These are phyloP conservation scores for Procavia capensis DNA, from an alignment of 2,113 vertebrate genomes.

Conservation along the genomic window DNA sequence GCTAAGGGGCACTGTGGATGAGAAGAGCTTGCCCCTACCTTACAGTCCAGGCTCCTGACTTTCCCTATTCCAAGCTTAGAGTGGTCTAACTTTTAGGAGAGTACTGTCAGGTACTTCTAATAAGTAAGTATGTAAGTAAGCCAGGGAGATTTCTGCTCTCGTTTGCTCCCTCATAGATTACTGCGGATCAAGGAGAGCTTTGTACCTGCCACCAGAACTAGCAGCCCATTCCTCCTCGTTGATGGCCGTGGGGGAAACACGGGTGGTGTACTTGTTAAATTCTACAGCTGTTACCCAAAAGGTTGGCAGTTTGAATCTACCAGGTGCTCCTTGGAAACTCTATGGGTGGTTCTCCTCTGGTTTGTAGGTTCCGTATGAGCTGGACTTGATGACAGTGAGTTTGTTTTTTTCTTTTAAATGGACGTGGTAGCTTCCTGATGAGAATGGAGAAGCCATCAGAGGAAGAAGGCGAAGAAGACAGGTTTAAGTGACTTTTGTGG, in stretches of 20 bases:
- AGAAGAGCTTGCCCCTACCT: not conserved
- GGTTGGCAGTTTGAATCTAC: too few relatives aligned
- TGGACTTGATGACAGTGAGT: too few relatives aligned
- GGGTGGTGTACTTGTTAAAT: too few relatives aligned
- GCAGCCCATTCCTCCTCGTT: not conserved
- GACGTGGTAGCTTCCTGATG: not conserved
- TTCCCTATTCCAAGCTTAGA: not conserved
- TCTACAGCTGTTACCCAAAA: too few relatives aligned
- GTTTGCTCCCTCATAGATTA: accelerated
- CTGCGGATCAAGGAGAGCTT: accelerated
- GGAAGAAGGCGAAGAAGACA: too few relatives aligned
- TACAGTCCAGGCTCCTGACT: not conserved
- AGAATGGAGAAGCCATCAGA: not conserved
- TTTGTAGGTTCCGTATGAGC: too few relatives aligned
- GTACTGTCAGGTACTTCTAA: not conserved
- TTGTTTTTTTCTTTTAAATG: too few relatives aligned
- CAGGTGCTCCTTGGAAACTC: too few relatives aligned
- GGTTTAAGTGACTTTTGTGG: too few relatives aligned
- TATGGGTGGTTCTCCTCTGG: too few relatives aligned
- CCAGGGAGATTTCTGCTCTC: not conserved
- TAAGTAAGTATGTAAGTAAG: not conserved
- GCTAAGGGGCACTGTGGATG: not conserved
- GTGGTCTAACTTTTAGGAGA: not conserved
- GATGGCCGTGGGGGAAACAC: not conserved
- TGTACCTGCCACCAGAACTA: slow-evolving; percentile 1